Evolutionary conservation across 2,113 vertebrate species (phyloP).

Genomic region (Oryzias curvinotus): DNA sequence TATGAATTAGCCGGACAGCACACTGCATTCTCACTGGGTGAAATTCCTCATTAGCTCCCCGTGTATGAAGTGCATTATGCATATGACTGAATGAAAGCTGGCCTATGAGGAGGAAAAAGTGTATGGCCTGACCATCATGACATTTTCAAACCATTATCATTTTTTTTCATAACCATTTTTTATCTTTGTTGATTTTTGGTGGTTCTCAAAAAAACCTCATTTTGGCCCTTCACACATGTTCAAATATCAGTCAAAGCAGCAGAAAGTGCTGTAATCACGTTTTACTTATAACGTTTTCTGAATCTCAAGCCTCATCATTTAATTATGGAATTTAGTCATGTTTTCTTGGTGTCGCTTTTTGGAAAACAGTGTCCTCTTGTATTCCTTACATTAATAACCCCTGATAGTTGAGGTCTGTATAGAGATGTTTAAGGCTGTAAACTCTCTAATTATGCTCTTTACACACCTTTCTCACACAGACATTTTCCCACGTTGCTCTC

Average conservation of each 20-base stretch:
- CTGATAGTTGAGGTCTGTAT: no score
- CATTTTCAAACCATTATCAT: conserved; percentile 46
- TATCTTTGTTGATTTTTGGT: conserved; percentile 2
- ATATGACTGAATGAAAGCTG: conserved; percentile 38
- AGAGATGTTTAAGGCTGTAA: no score
- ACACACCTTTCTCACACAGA: no score
- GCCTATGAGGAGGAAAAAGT: conserved; percentile 36
- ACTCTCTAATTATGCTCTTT: no score
- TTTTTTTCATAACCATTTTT: conserved; percentile 7
- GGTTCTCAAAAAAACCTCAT: background rate
- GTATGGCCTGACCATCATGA: conserved; percentile 47
- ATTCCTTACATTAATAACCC: no score
- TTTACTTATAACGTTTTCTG: conserved; percentile 26
- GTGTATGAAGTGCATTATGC: conserved; percentile 21
- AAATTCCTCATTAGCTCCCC: conserved; percentile 36
- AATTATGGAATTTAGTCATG: no score
- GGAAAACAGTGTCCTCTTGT: no score
- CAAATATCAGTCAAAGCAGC: conserved; percentile 55
- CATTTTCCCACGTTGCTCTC: no score
- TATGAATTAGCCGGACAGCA: conserved; percentile 50
- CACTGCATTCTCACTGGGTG: conserved; percentile 22
- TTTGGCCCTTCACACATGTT: conserved; percentile 42
- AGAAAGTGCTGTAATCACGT: conserved; percentile 54
- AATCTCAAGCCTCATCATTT: background rate
- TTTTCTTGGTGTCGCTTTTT: no score